Evolutionary conservation across 2,888 invertebrate genomes (phyloP), one percentile per base, ranked within the genome.

Genomic region (Pristionchus arcanus): DNA sequence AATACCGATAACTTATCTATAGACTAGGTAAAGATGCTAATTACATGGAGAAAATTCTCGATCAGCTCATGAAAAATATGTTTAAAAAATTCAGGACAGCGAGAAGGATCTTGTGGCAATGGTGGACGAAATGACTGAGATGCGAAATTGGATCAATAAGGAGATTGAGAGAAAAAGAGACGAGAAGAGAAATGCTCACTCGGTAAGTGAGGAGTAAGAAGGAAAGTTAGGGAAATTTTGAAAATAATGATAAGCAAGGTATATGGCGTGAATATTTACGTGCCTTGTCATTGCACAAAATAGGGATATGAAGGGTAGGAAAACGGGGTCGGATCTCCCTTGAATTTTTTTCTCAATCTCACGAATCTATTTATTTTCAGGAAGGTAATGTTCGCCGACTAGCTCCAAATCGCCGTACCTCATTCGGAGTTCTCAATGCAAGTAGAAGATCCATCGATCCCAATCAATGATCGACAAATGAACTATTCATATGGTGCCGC

Each of bases 371-470:
- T 59, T 59, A 66, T 66, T 31, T 31, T 74, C 74, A 74, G 77
- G 77, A 77, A 31, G 42, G 77, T 21, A 77, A 77, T 34, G 25
- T 16, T 37, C 77, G 77, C 42, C 77, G 77, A 49, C 42, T 42
- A 37, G 25, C 7, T 25, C 77, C 42, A 7, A 42, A 42, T 77
- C 77, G 77, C 49, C 77, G 77, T 42, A 42, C 42, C 2, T 77
- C 77, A 21, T 5, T 77, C 25, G 77, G 42, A 19, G 5, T 34
- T 25, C 42, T 42, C 77, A 77, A 77, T 42, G 34, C 42, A 9
- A 77, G n/a, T 42, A 77, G 77, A 71, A 31, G 71, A 77, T 77
- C 77, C n/a, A 77, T 77, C 49, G 42, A 77, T 19, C 49, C 74
- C 74, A 19, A 77, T n/a, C 77, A 13, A 25, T 77, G 42, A 77